Evolutionary conservation across 64 coral and sea anemone species (phyloP).

Genomic region (Montipora capricornis): DNA sequence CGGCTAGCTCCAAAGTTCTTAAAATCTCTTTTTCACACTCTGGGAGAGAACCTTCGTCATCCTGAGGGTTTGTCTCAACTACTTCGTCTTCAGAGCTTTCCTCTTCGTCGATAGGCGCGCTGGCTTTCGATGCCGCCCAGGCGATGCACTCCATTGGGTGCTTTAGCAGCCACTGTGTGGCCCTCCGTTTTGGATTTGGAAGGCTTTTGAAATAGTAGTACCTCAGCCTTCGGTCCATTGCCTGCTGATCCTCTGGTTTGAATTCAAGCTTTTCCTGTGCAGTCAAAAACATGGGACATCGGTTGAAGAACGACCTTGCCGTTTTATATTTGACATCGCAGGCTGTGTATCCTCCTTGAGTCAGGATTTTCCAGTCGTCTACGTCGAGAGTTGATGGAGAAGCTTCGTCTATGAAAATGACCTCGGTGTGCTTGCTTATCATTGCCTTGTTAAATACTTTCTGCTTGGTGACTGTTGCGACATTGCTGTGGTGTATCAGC

Average conservation of each 20-base stretch:
- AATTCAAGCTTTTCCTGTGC: slow-evolving; percentile 20
- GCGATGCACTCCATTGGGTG: background rate
- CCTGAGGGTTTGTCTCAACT: background rate
- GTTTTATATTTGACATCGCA: slow-evolving; percentile 44
- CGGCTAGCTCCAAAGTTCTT: no score
- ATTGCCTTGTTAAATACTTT: slow-evolving; percentile 41
- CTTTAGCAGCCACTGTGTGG: slow-evolving; percentile 28
- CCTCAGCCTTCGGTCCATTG: slow-evolving; percentile 12
- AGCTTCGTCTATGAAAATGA: background rate
- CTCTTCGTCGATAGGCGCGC: background rate
- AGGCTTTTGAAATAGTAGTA: slow-evolving; percentile 31
- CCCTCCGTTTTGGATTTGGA: slow-evolving; percentile 39
- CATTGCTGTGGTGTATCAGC: slow-evolving; percentile 14
- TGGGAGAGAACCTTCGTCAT: background rate
- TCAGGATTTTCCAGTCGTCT: slow-evolving; percentile 36
- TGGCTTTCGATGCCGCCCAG: background rate
- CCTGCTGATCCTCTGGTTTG: background rate
- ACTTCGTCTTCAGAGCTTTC: background rate
- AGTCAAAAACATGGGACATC: slow-evolving; percentile 41
- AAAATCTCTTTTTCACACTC: background rate
- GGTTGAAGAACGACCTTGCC: slow-evolving; percentile 38
- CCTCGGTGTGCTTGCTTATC: slow-evolving; percentile 24
- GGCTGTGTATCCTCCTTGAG: background rate
- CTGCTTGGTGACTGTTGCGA: slow-evolving; percentile 34
- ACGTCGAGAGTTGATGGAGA: background rate